phyloP scores from a whole-genome alignment of 2,888 invertebrate species.

The Palloptera scutellata region DNA sequence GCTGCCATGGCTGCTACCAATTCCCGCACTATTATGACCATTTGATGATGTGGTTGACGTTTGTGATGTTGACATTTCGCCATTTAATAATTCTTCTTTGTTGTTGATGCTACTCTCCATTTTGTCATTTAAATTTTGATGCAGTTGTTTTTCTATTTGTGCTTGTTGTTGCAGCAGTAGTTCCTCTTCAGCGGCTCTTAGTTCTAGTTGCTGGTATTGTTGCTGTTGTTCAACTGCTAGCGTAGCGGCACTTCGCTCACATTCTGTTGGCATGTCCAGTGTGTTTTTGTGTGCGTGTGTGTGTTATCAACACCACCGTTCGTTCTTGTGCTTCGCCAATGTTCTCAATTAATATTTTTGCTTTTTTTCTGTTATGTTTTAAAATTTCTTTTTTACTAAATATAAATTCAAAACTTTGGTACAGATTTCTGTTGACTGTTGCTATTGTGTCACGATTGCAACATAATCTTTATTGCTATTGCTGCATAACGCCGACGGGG shows the following conservation, averaged over 20 bases:
- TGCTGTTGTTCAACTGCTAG: constrained; percentile 16
- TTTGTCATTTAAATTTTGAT: constrained; percentile 26
- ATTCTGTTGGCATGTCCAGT: constrained; percentile 46
- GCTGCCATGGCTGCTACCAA: constrained; percentile 34
- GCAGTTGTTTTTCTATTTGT: constrained; percentile 25
- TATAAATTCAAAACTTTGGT: too few relatives aligned
- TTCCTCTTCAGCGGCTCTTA: too few relatives aligned
- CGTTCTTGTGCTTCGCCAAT: neutral
- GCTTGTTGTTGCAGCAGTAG: constrained; percentile 22
- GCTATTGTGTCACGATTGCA: too few relatives aligned
- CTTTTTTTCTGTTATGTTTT: too few relatives aligned
- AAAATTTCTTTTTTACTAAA: neutral
- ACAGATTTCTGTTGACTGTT: too few relatives aligned
- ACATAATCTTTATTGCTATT: too few relatives aligned
- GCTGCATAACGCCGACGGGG: too few relatives aligned
- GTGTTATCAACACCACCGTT: too few relatives aligned
- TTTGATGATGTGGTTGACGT: constrained; percentile 53
- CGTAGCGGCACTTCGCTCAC: constrained; percentile 40
- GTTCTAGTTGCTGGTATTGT: constrained; percentile 17
- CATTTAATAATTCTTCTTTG: constrained; percentile 36
- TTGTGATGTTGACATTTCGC: constrained; percentile 53
- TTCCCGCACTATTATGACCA: constrained; percentile 37
- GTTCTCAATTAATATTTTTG: neutral
- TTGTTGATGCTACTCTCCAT: constrained; percentile 16
- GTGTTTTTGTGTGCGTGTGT: constrained; percentile 1